Base-by-base conservation (phyloP, 2,113 vertebrate species). In the Eolophus roseicapilla region DNA sequence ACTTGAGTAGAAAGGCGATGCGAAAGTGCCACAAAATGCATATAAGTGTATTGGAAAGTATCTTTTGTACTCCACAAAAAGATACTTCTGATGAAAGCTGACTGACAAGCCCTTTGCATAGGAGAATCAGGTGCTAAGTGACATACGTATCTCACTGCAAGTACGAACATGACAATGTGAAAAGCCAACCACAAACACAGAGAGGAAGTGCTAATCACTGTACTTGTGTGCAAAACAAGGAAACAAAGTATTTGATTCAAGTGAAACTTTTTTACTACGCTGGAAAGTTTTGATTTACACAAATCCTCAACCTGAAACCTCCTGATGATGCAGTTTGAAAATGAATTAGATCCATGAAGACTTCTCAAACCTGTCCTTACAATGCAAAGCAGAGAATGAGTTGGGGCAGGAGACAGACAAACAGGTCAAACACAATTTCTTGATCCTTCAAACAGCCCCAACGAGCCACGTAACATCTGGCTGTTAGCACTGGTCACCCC, bases 401-500 rank as follows among this genome's bases (percentile, higher is more conserved):
- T 4, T 20, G 23, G 6, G 17, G 31, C 33, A 5, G 44, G 29
- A 44, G 21, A 33, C 11, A 37, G 28, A 80, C 9, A n/a, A 73
- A 81, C 6, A 14, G 47, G 13, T 50, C 67, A 84, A 67, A 33
- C 29, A 33, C 24, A 29, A 23, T 35, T 35, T 93, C 49, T 44
- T 70, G n/a, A 44, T 57, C 64, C 52, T 92, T 69, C 50, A 41
- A 84, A 11, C 52, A 86, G 46, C 39, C 31, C 25, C 43, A 44
- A 52, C 9, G 46, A 67, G 60, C 81, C 47, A 25, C 10, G 64
- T 53, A 94, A 89, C 76, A 91, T 64, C 88, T 92, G 96, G 87
- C 70, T 96, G 91, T 71, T 59, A 82, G 80, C 20, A 78, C 80
- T 93, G 82, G 91, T 97, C 96, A 95, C 83, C 92, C 96, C 96